Conservation (phyloP, 2,888 invertebrate species). For the Anoplius nigerrimus region DNA sequence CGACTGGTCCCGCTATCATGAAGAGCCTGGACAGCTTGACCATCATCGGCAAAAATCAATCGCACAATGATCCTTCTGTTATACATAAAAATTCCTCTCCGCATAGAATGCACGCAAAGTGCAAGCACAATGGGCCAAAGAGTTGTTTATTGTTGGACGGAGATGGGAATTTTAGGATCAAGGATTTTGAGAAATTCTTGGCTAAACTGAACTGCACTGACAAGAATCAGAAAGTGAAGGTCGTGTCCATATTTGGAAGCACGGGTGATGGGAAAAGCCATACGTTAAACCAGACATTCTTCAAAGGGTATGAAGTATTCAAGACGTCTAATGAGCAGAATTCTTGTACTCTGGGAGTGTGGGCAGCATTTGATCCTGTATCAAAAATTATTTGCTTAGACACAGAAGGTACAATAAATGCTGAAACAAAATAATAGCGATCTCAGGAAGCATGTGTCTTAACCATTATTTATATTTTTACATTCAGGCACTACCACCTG, state of each 20-base stretch:
- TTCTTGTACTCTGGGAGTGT: constrained; percentile 86
- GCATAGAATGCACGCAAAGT: constrained; percentile 12
- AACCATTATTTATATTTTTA: not conserved
- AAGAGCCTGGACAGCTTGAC: constrained; percentile 64
- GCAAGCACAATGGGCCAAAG: constrained; percentile 48
- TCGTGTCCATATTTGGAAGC: constrained; percentile 89
- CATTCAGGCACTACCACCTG: constrained; percentile 74
- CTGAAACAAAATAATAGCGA: not conserved
- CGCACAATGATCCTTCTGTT: constrained; percentile 18
- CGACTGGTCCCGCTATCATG: constrained; percentile 68
- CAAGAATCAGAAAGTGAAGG: constrained; percentile 81
- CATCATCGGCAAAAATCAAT: constrained; percentile 39
- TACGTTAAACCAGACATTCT: constrained; percentile 84
- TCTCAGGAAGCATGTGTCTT: no score
- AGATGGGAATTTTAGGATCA: constrained; percentile 79
- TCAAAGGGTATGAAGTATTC: constrained; percentile 79
- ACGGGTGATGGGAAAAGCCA: constrained; percentile 90
- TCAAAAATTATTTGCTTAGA: constrained; percentile 84
- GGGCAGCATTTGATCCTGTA: constrained; percentile 84
- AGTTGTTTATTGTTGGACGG: constrained; percentile 81
- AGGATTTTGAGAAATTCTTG: constrained; percentile 77
- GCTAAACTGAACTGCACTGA: constrained; percentile 75
- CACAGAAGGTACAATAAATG: constrained; percentile 79
- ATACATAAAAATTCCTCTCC: constrained; percentile 24
- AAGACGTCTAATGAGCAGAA: constrained; percentile 81